Evolutionary conservation across 2,113 vertebrate species (phyloP), one percentile per base, ranked within the genome.

Genomic region (Columba livia): DNA sequence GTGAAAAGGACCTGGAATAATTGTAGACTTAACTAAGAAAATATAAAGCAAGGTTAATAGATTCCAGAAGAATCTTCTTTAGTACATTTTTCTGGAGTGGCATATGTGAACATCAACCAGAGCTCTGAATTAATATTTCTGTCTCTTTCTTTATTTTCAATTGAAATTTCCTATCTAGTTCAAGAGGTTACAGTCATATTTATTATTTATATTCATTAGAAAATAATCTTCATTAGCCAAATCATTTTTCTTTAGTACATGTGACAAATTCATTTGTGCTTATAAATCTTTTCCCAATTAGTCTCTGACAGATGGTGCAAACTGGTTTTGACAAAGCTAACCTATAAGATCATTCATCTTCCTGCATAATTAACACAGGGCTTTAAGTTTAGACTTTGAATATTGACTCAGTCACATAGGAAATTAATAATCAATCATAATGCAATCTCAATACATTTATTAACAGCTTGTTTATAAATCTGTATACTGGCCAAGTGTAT

Each of bases 241-340:
- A 34, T 77, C 5, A 44, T 82, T 95, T 92, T 95, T 95, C 79
- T 72, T 77, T 47, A 83, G 32, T 58, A 73, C 91, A 79, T 61
- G 32, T 85, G 83, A 89, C 58, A 88, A 85, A 94, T 80, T 87
- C 1, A 87, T 82, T 93, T 88, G 15, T n/a, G 29, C 56, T 71
- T 94, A 82, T 75, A 89, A 90, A 82, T 91, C 24, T 73, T 87
- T 62, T 77, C 24, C n/a, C 62, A 86, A 85, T 81, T 96, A 96
- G 96, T 97, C 57, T 97, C 67, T 70, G 75, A 82, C 80, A 96
- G 96, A 90, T 67, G 80, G 70, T 91, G 88, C 89, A 96, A 97
- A 97, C 87, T 64, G 83, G 64, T 91, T 97, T 96, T 96, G 94
- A 72, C 88, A 95, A 89, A 87, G 89, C 53, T 88, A 93, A 67